These are phyloP conservation scores for Rhogogaster chlorosoma DNA, from an alignment of 2,888 invertebrate species.

Conservation along the genomic window DNA sequence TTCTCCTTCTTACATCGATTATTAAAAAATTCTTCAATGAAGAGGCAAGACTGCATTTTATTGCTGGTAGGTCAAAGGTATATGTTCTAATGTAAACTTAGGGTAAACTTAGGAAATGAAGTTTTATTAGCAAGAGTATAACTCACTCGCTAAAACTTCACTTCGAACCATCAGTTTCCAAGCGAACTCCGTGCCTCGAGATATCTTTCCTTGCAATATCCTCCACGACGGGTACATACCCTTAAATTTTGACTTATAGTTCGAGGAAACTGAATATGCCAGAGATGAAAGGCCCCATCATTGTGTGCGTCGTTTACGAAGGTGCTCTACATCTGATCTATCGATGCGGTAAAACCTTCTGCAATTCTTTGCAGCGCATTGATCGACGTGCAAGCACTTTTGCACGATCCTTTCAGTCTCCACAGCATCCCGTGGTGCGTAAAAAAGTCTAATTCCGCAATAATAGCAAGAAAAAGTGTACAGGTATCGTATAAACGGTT, in stretches of 20 bases:
- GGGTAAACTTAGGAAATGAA: background rate
- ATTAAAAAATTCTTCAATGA: constrained; percentile 23
- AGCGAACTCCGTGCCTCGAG: background rate
- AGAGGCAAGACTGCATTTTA: constrained; percentile 5
- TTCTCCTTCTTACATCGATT: background rate
- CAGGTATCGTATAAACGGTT: background rate
- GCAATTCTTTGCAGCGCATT: background rate
- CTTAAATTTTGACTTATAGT: background rate
- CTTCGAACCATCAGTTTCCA: constrained; percentile 15
- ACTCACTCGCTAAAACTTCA: constrained; percentile 14
- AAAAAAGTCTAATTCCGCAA: background rate
- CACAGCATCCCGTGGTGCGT: background rate
- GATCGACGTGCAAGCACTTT: background rate
- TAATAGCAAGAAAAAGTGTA: background rate
- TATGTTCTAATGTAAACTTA: background rate
- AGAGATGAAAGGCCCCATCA: background rate
- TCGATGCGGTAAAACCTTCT: background rate
- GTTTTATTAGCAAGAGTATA: background rate
- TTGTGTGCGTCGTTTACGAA: background rate
- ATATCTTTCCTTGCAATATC: background rate
- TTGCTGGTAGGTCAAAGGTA: background rate
- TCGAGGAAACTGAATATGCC: background rate
- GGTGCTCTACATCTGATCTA: background rate
- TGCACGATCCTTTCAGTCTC: background rate
- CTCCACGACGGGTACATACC: background rate